Evolutionary conservation across 2,113 vertebrate species (phyloP).

Genomic region (Gorsachius goisagi): DNA sequence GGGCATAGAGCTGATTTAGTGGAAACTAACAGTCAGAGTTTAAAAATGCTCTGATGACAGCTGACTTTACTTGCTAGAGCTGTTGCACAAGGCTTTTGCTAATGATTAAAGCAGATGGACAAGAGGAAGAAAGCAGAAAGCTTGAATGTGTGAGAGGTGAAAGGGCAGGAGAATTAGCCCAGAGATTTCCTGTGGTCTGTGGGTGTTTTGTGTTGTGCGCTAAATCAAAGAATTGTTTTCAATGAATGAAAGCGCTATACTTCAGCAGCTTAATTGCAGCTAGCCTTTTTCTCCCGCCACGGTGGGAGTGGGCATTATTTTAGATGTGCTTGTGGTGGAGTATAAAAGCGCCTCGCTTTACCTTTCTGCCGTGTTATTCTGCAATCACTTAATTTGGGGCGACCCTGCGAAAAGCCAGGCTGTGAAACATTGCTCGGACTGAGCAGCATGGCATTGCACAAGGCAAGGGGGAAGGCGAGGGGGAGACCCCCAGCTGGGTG

Average conservation of each 20-base stretch:
- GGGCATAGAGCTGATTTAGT: slow-evolving; percentile 76
- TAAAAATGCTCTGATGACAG: slow-evolving; percentile 81
- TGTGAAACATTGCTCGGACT: rapidly evolving
- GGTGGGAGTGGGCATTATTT: neutral
- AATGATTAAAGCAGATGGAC: slow-evolving; percentile 83
- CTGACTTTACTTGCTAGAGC: slow-evolving; percentile 75
- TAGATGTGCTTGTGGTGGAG: neutral
- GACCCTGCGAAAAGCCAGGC: rapidly evolving
- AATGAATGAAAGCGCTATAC: slow-evolving; percentile 70
- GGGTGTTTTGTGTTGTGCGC: slow-evolving; percentile 70
- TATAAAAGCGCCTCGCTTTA: neutral
- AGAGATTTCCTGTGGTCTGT: slow-evolving; percentile 82
- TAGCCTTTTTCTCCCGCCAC: slow-evolving; percentile 48
- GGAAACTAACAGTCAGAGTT: slow-evolving; percentile 78
- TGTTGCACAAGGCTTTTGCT: slow-evolving; percentile 76
- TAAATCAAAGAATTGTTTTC: slow-evolving; percentile 73
- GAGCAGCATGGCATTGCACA: rapidly evolving
- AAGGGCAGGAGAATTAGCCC: slow-evolving; percentile 79
- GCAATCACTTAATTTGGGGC: neutral
- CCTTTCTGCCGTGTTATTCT: neutral
- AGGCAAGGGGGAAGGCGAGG: rapidly evolving
- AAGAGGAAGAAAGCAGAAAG: slow-evolving; percentile 79
- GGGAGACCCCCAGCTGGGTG: neutral
- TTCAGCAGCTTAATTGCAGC: slow-evolving; percentile 66
- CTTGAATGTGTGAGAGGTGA: slow-evolving; percentile 82